phyloP scores from a whole-genome alignment of 2,888 invertebrate genomes.

The Apodemia zela region DNA sequence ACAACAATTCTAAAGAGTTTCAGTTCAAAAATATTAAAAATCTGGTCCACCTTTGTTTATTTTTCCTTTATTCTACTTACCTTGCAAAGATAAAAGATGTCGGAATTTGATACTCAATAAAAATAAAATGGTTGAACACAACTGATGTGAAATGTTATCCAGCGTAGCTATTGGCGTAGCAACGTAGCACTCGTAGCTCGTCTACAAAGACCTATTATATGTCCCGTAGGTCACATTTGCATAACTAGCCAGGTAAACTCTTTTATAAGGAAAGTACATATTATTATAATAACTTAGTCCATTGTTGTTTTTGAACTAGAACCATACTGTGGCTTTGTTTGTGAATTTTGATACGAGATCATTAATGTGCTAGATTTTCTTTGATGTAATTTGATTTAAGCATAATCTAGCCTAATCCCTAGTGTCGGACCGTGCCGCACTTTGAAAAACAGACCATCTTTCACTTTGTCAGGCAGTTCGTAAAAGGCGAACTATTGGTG shows the following conservation, averaged over 20 bases:
- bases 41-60: too few species aligned
- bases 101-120: neutral
- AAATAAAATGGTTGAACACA: neutral
- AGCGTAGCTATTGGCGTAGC: slow-evolving; percentile 10
- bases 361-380: too few species aligned
- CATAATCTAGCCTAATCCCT: too few species aligned
- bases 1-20: too few species aligned
- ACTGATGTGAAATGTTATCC: slow-evolving; percentile 3
- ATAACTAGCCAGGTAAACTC: slow-evolving; percentile 3
- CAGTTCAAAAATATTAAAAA: too few species aligned
- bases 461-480: too few species aligned
- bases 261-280: slow-evolving; percentile 1
- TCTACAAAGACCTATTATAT: slow-evolving; percentile 10
- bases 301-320: neutral
- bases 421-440: too few species aligned
- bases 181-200: slow-evolving; percentile 10
- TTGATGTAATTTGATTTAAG: too few species aligned
- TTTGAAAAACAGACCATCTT: too few species aligned
- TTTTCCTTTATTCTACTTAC: neutral
- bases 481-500: too few species aligned
- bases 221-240: slow-evolving; percentile 8
- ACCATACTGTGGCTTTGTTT: neutral
- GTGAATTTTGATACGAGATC: neutral
- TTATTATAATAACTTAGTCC: neutral
- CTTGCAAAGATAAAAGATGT: neutral